Conservation (phyloP, 2,888 invertebrate genomes). For the Watsonalla binaria region DNA sequence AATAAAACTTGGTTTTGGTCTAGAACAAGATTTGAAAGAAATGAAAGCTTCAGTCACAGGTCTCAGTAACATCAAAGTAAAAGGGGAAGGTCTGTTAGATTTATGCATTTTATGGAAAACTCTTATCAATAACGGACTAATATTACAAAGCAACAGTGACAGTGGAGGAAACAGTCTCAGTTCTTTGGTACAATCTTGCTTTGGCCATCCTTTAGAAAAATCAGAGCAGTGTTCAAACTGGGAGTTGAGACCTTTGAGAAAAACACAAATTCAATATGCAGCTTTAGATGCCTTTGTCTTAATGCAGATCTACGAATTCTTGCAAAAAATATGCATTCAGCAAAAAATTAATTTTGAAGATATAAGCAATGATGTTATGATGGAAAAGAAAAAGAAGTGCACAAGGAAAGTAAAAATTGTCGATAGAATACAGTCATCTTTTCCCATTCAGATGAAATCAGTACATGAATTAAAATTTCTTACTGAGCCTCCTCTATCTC, state of each 20-base stretch:
- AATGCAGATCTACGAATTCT: conserved; percentile 85
- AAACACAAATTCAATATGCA: conserved; percentile 89
- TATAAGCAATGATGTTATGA: conserved; percentile 79
- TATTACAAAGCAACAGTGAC: conserved; percentile 57
- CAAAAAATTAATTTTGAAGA: conserved; percentile 81
- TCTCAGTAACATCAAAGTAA: conserved; percentile 61
- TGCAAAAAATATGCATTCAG: conserved; percentile 67
- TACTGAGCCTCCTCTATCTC: conserved; percentile 48
- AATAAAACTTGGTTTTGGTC: conserved; percentile 84
- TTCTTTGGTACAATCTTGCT: conserved; percentile 85
- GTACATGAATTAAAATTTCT: conserved; percentile 50
- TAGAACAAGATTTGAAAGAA: conserved; percentile 71
- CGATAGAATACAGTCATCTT: conserved; percentile 34
- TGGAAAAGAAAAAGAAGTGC: conserved; percentile 72
- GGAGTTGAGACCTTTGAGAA: conserved; percentile 89
- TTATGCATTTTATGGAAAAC: conserved; percentile 61
- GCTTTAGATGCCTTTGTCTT: conserved; percentile 94
- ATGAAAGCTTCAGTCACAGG: conserved; percentile 61
- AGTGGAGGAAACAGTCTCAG: conserved; percentile 83
- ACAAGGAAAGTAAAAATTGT: conserved; percentile 53
- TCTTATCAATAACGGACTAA: conserved; percentile 50
- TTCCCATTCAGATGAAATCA: conserved; percentile 30
- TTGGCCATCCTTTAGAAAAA: conserved; percentile 88
- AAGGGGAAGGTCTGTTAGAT: conserved; percentile 70
- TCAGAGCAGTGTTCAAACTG: conserved; percentile 95